Conservation (phyloP, 2,113 vertebrate genomes). For the Thryonomys swinderianus region DNA sequence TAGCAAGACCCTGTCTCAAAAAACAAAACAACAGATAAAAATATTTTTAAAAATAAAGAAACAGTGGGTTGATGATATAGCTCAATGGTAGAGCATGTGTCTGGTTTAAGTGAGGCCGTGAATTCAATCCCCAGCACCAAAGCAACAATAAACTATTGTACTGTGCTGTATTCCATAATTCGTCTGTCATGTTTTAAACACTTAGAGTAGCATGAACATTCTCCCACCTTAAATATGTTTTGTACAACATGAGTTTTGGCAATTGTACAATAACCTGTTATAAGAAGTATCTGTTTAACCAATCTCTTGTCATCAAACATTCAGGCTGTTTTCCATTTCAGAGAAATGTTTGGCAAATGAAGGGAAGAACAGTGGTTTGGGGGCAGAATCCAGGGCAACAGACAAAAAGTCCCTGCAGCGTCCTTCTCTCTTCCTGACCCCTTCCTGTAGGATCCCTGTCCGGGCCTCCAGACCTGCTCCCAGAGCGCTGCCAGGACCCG, state of each 20-base stretch:
- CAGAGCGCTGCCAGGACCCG: neutral
- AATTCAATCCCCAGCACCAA: neutral
- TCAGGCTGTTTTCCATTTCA: conserved; percentile 65
- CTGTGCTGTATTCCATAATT: neutral
- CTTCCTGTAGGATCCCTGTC: neutral
- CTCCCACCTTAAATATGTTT: neutral
- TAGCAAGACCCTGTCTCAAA: neutral
- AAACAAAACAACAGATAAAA: neutral
- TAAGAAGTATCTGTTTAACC: conserved; percentile 9
- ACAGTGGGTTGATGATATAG: neutral
- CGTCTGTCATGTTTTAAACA: neutral
- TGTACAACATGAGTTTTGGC: neutral
- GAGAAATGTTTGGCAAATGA: conserved; percentile 55
- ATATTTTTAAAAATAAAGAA: neutral
- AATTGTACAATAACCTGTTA: neutral
- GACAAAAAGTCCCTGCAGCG: conserved; percentile 36
- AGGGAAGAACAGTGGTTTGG: conserved; percentile 3
- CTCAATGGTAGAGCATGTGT: neutral
- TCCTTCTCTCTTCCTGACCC: conserved; percentile 25
- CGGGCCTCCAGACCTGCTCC: neutral
- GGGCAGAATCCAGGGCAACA: neutral
- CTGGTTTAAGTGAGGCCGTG: neutral
- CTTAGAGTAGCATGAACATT: neutral
- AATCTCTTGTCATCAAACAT: conserved; percentile 39
- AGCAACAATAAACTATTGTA: neutral